phyloP scores from a whole-genome alignment of 2,113 vertebrate genomes.

The Varanus salvator region DNA sequence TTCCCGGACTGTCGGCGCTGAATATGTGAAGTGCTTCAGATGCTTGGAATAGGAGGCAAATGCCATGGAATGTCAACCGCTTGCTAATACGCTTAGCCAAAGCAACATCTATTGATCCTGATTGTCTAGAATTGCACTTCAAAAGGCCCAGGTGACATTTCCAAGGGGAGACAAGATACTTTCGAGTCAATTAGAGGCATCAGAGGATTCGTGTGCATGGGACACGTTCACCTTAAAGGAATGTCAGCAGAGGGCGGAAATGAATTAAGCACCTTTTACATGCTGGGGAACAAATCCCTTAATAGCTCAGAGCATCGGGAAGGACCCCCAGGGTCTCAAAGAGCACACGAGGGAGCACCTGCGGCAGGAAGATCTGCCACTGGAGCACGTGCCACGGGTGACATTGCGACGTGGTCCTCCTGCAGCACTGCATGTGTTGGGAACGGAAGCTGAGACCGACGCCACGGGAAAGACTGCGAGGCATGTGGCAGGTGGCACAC shows the following conservation, averaged over 20 bases:
- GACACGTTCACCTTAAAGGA: conserved; percentile 63
- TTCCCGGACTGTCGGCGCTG: background rate
- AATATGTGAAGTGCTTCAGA: background rate
- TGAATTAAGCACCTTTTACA: conserved; percentile 65
- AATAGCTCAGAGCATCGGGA: conserved; percentile 58
- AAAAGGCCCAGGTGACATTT: conserved; percentile 76
- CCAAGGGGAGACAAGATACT: conserved; percentile 71
- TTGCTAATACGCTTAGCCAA: conserved; percentile 71
- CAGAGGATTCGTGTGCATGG: conserved; percentile 59
- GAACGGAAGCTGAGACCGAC: background rate
- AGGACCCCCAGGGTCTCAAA: conserved; percentile 53
- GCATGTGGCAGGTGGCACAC: no score
- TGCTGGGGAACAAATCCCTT: conserved; percentile 65
- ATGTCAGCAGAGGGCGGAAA: conserved; percentile 60
- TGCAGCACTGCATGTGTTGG: background rate
- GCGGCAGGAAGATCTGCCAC: conserved; percentile 40
- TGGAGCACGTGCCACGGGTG: background rate
- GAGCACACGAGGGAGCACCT: conserved; percentile 42
- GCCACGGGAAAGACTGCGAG: background rate
- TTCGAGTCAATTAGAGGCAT: conserved; percentile 74
- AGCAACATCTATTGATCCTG: conserved; percentile 71
- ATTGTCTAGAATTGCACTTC: conserved; percentile 76
- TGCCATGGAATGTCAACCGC: conserved; percentile 65
- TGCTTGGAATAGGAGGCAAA: conserved; percentile 40
- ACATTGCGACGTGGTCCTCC: no score